Base-by-base conservation (phyloP, 2,113 vertebrate species). In the Telmatochromis bifrenatus region DNA sequence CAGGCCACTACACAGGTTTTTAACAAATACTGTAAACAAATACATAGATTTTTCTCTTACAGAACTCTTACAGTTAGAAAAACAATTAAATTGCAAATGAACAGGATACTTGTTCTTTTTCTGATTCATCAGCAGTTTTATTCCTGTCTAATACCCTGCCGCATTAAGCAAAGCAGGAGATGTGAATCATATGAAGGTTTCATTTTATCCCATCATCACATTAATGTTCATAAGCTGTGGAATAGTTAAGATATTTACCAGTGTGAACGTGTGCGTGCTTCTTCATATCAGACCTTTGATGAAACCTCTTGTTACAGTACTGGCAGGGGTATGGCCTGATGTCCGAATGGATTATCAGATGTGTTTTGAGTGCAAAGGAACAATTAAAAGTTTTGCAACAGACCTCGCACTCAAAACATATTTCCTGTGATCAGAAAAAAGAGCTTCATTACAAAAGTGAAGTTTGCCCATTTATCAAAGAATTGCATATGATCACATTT, bases 271-370 rank as follows among this genome's bases (percentile, higher is more conserved):
- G 98, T 0, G 98, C 98, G 92, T 99, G 99, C 31, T 99, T 99
- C 97, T 99, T 99, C 99, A 99, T 99, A 92, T 99, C 99, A 0
- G 98, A 99, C 94, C 99, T 99, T 97, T 98, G 99, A 96, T 99
- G 98, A 96, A 99, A 99, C 89, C 98, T 97, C 91, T 99, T 99
- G 86, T 98, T 98, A 1, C 99, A 99, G 96, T 96, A 99, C 91
- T 99, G 98, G 95, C 99, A 99, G 87, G 99, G 98, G 65, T 99
- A 99, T 1, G 98, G 98, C 85, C 99, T 95, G 0, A 98, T 99
- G 97, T 99, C 98, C 0, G 98, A 99, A 94, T 99, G 98, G 96
- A 99, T 99, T 94, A 99, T 97, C 10, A 99, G 96, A 88, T 99
- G 99, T 6, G 98, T 99, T 93, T 98, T 99, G 80, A 99, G 96